Evolutionary conservation across 2,113 vertebrate species (phyloP).

Genomic region (Caranx melampygus): DNA sequence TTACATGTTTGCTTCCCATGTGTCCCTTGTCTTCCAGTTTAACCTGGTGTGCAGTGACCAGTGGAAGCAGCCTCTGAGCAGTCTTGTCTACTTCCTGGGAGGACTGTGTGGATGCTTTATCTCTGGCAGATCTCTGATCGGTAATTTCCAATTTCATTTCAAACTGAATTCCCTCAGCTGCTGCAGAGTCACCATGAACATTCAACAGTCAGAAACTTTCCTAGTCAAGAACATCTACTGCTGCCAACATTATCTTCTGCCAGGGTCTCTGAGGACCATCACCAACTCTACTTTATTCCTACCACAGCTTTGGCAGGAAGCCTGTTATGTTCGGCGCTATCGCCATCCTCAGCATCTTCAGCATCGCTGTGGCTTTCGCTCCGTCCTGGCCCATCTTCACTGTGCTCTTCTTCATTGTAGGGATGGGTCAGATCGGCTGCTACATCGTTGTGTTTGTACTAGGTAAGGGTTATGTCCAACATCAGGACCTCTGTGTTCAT

Average conservation of each 20-base stretch:
- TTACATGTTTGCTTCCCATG: neutral
- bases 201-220: neutral
- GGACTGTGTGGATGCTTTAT: conserved; percentile 54
- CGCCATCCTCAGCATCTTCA: conserved; percentile 34
- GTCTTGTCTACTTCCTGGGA: conserved; percentile 63
- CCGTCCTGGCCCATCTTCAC: conserved; percentile 56
- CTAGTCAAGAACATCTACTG: neutral
- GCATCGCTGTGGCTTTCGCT: conserved; percentile 32
- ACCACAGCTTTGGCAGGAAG: conserved; percentile 67
- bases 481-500: neutral
- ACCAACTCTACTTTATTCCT: neutral
- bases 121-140: conserved; percentile 67
- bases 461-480: conserved; percentile 36
- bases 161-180: neutral
- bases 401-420: conserved; percentile 57
- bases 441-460: conserved; percentile 59
- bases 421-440: conserved; percentile 51
- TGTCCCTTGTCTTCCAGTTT: conserved; percentile 55
- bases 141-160: conserved; percentile 34
- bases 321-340: conserved; percentile 49
- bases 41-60: conserved; percentile 64
- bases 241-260: neutral
- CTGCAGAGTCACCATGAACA: neutral
- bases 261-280: neutral
- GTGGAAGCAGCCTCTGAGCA: conserved; percentile 68